A percentile compares a stretch with the other conserved stretches of the same genome.
These are phyloP conservation scores for Drosophila eugracilis DNA, from an alignment of 1,140 invertebrate species.

Conservation along the genomic window DNA sequence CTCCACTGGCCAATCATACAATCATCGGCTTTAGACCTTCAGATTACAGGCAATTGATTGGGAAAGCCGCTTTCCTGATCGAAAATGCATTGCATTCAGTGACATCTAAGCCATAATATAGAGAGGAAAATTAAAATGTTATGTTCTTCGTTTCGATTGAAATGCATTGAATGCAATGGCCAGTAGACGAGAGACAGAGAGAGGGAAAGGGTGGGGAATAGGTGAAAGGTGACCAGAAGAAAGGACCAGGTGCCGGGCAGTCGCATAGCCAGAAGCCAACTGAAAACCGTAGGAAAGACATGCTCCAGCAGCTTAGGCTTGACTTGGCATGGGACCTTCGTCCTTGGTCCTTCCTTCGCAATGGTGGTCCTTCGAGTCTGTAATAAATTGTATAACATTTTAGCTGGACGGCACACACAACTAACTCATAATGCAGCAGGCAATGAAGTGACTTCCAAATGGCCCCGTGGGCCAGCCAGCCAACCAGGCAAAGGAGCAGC, in stretches of 20 bases:
- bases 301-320: conserved; percentile 67
- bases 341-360: neutral
- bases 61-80: conserved; percentile 52
- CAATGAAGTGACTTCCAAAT: conserved; percentile 50
- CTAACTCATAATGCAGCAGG: conserved; percentile 64
- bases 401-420: conserved; percentile 42
- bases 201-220: conserved; percentile 11
- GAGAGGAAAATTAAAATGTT: conserved; percentile 66
- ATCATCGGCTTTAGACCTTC: neutral
- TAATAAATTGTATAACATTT: conserved; percentile 64
- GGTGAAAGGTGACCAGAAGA: conserved; percentile 6
- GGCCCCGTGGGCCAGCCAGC: conserved; percentile 35
- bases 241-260: conserved; percentile 1
- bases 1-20: neutral
- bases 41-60: conserved; percentile 27
- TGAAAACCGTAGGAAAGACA: conserved; percentile 49
- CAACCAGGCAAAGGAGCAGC: conserved; percentile 23
- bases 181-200: conserved; percentile 10
- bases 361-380: conserved; percentile 10
- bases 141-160: conserved; percentile 48
- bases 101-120: conserved; percentile 48
- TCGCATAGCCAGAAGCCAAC: conserved; percentile 66
- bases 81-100: conserved; percentile 70
- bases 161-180: conserved; percentile 64
- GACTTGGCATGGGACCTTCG: neutral